Percentiles rank a stretch among this genome's conserved stretches.
Evolutionary conservation across 2,888 invertebrate genomes (phyloP).

Genomic region (Thera britannica): DNA sequence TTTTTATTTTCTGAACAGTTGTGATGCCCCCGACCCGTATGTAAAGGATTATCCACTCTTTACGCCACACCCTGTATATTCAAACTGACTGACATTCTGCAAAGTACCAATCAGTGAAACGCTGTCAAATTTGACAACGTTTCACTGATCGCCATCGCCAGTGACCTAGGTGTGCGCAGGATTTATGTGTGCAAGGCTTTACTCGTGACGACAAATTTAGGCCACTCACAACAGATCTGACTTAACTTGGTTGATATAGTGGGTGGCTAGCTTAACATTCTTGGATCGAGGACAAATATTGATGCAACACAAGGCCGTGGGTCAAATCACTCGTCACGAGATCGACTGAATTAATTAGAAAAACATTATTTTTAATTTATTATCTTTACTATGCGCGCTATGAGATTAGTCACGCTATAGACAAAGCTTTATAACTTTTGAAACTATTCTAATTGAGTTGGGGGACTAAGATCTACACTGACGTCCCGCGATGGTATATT

Average conservation of each 20-base stretch:
- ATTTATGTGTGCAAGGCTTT: neutral
- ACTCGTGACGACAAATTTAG: neutral
- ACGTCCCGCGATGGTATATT: too few species aligned
- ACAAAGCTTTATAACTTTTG: neutral
- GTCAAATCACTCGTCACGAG: conserved; percentile 29
- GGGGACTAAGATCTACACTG: neutral
- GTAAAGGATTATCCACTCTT: too few species aligned
- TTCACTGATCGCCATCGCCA: too few species aligned
- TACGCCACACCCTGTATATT: too few species aligned
- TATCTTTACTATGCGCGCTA: conserved; percentile 5
- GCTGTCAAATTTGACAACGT: too few species aligned
- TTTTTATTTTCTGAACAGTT: too few species aligned
- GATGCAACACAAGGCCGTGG: conserved; percentile 26
- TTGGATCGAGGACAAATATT: conserved; percentile 24
- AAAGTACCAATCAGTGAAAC: too few species aligned
- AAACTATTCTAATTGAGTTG: neutral
- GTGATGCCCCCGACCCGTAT: too few species aligned
- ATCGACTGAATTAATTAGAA: conserved; percentile 27
- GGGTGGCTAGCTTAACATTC: conserved; percentile 3
- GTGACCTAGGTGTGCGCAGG: too few species aligned
- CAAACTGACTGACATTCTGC: too few species aligned
- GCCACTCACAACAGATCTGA: neutral
- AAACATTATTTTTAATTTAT: conserved; percentile 22
- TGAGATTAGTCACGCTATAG: conserved; percentile 20
- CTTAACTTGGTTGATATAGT: neutral